Evolutionary conservation across 2,113 vertebrate species (phyloP).

Genomic region (Cyphomyrus plagiostoma): DNA sequence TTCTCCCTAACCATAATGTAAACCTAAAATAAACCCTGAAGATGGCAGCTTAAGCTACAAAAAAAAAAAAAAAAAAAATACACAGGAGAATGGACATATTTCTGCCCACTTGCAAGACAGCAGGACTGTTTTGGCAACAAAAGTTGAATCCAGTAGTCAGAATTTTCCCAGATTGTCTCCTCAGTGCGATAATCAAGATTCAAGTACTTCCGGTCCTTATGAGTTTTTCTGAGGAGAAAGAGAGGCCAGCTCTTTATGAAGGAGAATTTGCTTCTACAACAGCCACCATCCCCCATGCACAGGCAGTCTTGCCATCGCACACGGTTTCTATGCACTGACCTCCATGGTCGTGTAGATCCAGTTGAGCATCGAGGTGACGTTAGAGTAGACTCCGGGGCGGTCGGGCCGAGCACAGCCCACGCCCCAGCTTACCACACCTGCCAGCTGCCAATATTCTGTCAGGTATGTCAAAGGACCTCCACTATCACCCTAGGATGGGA

Average conservation of each 20-base stretch:
- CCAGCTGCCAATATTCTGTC: slow-evolving; percentile 56
- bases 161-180: neutral
- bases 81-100: neutral
- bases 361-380: slow-evolving; percentile 65
- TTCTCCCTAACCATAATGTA: neutral
- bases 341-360: slow-evolving; percentile 69
- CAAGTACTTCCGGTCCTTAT: slow-evolving; percentile 26
- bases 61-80: neutral
- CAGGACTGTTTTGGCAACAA: neutral
- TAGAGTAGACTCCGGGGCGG: slow-evolving; percentile 74
- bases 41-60: neutral
- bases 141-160: neutral
- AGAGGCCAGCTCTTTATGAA: neutral
- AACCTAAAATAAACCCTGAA: neutral
- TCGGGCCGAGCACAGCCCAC: slow-evolving; percentile 67
- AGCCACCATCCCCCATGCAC: neutral
- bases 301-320: neutral
- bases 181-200: slow-evolving; percentile 15
- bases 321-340: slow-evolving; percentile 49
- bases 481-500: slow-evolving; percentile 75
- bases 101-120: neutral
- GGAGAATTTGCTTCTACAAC: neutral
- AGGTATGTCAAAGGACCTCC: slow-evolving; percentile 76
- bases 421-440: slow-evolving; percentile 88
- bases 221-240: slow-evolving; percentile 42